Conservation (phyloP, 2,888 invertebrate species). For the Nebria brevicollis region DNA sequence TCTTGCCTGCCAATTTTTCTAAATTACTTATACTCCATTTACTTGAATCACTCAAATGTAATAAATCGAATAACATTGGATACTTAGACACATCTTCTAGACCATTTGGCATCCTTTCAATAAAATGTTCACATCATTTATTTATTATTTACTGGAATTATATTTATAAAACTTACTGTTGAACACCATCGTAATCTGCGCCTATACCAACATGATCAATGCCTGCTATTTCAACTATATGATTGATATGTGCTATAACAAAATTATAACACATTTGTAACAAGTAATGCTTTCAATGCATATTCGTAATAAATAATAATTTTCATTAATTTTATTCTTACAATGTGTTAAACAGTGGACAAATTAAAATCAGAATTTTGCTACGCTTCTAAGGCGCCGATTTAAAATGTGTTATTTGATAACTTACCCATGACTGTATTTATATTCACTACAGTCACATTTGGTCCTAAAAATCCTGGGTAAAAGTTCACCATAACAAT, state of each 20-base stretch:
- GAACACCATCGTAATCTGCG: slow-evolving; percentile 66
- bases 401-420: slow-evolving; percentile 2
- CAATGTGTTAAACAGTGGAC: slow-evolving; percentile 15
- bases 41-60: slow-evolving; percentile 51
- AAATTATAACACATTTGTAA: slow-evolving; percentile 49
- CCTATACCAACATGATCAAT: slow-evolving; percentile 66
- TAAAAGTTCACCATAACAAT: slow-evolving; percentile 82
- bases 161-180: slow-evolving; percentile 53
- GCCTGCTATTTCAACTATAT: slow-evolving; percentile 64
- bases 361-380: background rate
- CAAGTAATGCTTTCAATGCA: slow-evolving; percentile 21
- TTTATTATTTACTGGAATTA: background rate
- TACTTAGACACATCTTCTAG: slow-evolving; percentile 78
- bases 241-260: slow-evolving; percentile 64
- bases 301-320: too few relatives aligned
- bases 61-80: slow-evolving; percentile 70
- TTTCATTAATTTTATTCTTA: background rate
- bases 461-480: slow-evolving; percentile 68
- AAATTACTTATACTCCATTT: slow-evolving; percentile 63
- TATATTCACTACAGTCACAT: slow-evolving; percentile 59
- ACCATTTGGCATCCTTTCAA: slow-evolving; percentile 70
- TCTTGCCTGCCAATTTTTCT: slow-evolving; percentile 64
- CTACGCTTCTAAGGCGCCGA: background rate
- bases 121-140: background rate
- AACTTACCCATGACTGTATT: slow-evolving; percentile 74